Base-by-base conservation (phyloP, 2,797 vertebrate species). In the Chrosomus eos region DNA sequence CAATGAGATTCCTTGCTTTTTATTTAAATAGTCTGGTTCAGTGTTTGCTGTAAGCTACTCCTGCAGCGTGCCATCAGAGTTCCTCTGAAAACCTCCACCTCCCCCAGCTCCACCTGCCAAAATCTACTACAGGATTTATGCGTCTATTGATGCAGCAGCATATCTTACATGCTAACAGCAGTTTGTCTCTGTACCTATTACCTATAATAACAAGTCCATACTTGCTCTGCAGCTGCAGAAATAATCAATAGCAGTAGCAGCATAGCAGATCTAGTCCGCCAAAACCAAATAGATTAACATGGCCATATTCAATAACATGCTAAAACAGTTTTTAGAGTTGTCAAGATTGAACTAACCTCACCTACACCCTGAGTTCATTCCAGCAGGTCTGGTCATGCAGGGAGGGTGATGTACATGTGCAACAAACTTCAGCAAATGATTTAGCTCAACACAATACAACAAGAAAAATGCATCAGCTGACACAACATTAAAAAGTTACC, bases 301-400 rank as follows among this genome's bases (percentile, higher is more conserved):
- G 21, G 21, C 7, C 19, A 55, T 23, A 23, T 55, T 55, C 53
- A 58, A 10, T 58, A 58, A 58, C 53, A n/a, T 23, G 53, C 8
- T 8, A n/a, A n/a, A 58, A n/a, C 55, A 11, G 18, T 58, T n/a
- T 58, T 55, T 3, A 55, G 8, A n/a, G 21, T 58, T 58, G 21
- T 58, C 21, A 11, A 23, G 23, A n/a, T 11, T n/a, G 3, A 58
- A n/a, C 31, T 55, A 51, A 51, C 28, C 70, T 73, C 64, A 43
- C 21, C 21, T 62, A 19, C 26, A 86, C 43, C 36, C 36, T 43
- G 6, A 68, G 43, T 68, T 31, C 10, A 77, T 58, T 36, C 75
- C 21, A 64, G 40, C 51, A 64, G 31, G 40, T 43, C 80, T 28
- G 43, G 53, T 60, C 68, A 40, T 78, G 75, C 51, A 79, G 23